Conservation (phyloP, 2,888 invertebrate species). For the Mechanitis mazaeus region DNA sequence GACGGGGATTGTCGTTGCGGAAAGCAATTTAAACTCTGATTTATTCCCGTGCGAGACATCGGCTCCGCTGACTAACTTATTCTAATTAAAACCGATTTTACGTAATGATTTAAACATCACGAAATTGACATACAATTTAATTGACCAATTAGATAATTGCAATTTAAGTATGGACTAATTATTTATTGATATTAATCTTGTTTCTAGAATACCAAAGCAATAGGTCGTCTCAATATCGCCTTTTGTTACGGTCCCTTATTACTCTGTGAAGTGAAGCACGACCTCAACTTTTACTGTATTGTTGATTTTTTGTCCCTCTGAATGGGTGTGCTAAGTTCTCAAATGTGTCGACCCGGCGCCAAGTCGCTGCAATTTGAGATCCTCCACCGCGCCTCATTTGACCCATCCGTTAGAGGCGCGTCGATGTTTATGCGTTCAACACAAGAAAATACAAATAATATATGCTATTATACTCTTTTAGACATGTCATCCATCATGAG, state of each 20-base stretch:
- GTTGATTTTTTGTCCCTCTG: slow-evolving; percentile 43
- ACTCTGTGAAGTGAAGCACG: slow-evolving; percentile 59
- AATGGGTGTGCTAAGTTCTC: slow-evolving; percentile 55
- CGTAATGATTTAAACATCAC: slow-evolving; percentile 55
- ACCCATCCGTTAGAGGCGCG: slow-evolving; percentile 46
- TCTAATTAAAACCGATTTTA: slow-evolving; percentile 65
- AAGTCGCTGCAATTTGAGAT: slow-evolving; percentile 68
- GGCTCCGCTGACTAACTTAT: slow-evolving; percentile 60
- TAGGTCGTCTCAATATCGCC: slow-evolving; percentile 23
- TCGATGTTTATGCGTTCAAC: slow-evolving; percentile 38
- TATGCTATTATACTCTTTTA: slow-evolving; percentile 10
- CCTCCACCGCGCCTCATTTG: slow-evolving; percentile 70
- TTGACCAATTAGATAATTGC: slow-evolving; percentile 33
- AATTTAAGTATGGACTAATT: neutral
- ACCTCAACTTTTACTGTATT: slow-evolving; percentile 52
- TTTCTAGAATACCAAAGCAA: slow-evolving; percentile 11
- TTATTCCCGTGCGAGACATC: slow-evolving; percentile 60
- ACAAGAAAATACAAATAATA: slow-evolving; percentile 4
- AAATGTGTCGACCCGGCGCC: slow-evolving; percentile 60
- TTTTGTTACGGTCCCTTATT: slow-evolving; percentile 62
- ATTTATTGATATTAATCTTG: neutral
- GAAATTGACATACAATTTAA: slow-evolving; percentile 39
- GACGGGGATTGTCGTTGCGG: slow-evolving; percentile 70
- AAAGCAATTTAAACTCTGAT: slow-evolving; percentile 71
- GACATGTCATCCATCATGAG: slow-evolving; percentile 25